Conservation (phyloP, 2,113 vertebrate species). For the Ellobius talpinus region DNA sequence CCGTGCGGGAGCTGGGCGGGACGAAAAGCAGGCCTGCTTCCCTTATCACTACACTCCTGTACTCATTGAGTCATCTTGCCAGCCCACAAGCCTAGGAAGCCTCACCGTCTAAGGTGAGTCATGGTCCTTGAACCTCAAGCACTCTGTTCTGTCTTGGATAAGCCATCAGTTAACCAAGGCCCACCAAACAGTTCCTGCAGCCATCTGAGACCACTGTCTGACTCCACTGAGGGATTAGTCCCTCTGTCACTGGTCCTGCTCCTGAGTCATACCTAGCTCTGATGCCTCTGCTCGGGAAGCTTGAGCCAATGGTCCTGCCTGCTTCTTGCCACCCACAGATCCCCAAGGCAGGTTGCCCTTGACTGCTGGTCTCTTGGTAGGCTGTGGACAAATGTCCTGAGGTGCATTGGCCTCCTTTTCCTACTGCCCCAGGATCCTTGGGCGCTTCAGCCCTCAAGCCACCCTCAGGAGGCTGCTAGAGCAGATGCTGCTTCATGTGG, state of each 20-base stretch:
- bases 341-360: not conserved
- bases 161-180: not conserved
- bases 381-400: not conserved
- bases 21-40: too few species aligned
- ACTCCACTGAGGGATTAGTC: not conserved
- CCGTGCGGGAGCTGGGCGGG: too few species aligned
- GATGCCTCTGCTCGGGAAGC: not conserved
- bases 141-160: not conserved
- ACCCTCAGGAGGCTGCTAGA: not conserved
- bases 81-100: not conserved
- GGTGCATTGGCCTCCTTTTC: not conserved
- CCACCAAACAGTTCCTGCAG: not conserved
- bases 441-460: not conserved
- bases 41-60: too few species aligned
- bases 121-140: not conserved
- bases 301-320: not conserved
- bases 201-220: not conserved
- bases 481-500: not conserved
- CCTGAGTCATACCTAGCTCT: not conserved
- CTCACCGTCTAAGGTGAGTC: not conserved
- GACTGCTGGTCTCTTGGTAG: not conserved
- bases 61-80: not conserved
- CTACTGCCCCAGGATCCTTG: not conserved
- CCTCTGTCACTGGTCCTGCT: too few species aligned
- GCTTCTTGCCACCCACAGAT: not conserved